phyloP scores from a whole-genome alignment of 2,888 invertebrate species.

The Criorhina ranunculi region DNA sequence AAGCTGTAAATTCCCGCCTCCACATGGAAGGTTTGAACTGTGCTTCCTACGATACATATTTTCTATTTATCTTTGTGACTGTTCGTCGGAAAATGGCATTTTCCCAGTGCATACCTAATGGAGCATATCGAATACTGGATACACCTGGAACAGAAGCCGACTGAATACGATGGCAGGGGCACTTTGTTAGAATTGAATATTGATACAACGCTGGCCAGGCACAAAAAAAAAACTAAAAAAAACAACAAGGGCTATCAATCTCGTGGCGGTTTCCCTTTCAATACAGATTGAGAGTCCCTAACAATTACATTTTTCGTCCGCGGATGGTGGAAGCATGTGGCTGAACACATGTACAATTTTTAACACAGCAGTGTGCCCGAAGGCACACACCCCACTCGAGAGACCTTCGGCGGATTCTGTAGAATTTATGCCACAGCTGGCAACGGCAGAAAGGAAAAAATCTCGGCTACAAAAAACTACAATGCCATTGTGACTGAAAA shows the following conservation, averaged over 20 bases:
- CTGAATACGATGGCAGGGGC: neutral
- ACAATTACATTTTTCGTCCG: slow-evolving; percentile 37
- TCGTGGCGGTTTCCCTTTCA: slow-evolving; percentile 44
- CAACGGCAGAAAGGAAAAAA: neutral
- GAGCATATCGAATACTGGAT: slow-evolving; percentile 44
- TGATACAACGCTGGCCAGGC: neutral
- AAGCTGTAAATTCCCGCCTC: neutral
- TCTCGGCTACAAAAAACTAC: neutral
- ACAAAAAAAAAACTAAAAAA: slow-evolving; percentile 1
- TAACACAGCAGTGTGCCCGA: slow-evolving; percentile 20
- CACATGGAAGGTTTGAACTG: neutral
- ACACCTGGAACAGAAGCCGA: slow-evolving; percentile 26
- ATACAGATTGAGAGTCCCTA: slow-evolving; percentile 41
- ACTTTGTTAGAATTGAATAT: slow-evolving; percentile 32
- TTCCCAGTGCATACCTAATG: slow-evolving; percentile 49
- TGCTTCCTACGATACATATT: neutral
- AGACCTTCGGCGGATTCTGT: slow-evolving; percentile 44
- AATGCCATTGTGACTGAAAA: slow-evolving; percentile 14
- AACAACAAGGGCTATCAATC: slow-evolving; percentile 18
- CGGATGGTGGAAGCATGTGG: neutral
- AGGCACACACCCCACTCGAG: slow-evolving; percentile 65
- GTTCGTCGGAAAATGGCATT: slow-evolving; percentile 50
- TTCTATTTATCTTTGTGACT: slow-evolving; percentile 20
- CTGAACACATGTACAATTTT: slow-evolving; percentile 6
- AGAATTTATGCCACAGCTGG: slow-evolving; percentile 32